Conservation (phyloP, 1,140 invertebrate species). For the Drosophila nigrodunni region DNA sequence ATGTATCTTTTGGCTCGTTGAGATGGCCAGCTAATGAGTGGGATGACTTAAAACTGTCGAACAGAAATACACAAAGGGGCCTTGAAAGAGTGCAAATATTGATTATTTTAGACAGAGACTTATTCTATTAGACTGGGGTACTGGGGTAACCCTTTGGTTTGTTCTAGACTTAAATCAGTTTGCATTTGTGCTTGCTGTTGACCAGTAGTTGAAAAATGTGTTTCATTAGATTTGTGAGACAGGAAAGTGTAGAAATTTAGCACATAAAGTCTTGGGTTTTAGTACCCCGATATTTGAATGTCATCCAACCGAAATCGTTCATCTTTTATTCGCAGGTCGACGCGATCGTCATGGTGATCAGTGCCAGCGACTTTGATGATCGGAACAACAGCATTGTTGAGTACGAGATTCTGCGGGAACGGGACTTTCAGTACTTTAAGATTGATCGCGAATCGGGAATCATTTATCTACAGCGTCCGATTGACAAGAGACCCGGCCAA, state of each 20-base stretch:
- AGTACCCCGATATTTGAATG: constrained; percentile 4
- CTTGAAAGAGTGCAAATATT: constrained; percentile 3
- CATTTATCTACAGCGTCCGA: constrained; percentile 90
- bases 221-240: too few species aligned
- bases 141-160: neutral
- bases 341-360: constrained; percentile 93
- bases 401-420: constrained; percentile 87
- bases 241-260: neutral
- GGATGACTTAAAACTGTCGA: neutral
- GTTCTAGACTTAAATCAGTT: constrained; percentile 15
- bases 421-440: constrained; percentile 89
- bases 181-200: neutral
- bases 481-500: constrained; percentile 87
- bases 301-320: constrained; percentile 38
- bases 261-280: neutral
- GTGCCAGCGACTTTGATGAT: constrained; percentile 94
- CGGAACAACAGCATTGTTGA: constrained; percentile 92
- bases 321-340: constrained; percentile 72
- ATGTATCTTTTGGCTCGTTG: neutral
- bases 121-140: neutral
- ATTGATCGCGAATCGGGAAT: constrained; percentile 92
- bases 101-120: constrained; percentile 8
- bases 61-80: neutral
- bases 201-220: constrained; percentile 1
- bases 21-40: neutral